Conservation (phyloP, 2,888 invertebrate species). For the Tipula vernalis region DNA sequence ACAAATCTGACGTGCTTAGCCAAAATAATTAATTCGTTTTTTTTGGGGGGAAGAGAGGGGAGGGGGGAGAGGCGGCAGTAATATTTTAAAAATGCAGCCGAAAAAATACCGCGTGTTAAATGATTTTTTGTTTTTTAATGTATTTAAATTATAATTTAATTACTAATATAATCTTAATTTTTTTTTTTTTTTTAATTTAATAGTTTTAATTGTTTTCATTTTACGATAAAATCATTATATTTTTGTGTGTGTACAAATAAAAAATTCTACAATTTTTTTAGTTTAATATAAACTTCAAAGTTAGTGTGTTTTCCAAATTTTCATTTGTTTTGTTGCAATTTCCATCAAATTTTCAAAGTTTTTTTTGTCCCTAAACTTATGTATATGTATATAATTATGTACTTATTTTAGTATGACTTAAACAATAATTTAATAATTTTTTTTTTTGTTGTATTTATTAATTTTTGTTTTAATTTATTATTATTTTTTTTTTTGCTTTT, state of each 20-base stretch:
- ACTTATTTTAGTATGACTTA: neutral
- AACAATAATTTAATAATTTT: neutral
- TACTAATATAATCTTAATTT: neutral
- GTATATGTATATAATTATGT: neutral
- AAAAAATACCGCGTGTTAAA: neutral
- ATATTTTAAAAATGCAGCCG: neutral
- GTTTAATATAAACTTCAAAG: neutral
- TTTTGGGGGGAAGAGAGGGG: no score
- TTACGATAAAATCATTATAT: neutral
- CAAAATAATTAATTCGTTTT: no score
- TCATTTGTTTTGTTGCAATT: neutral
- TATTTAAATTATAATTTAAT: slow-evolving; percentile 4
- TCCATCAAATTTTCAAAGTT: neutral
- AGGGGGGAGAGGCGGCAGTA: no score
- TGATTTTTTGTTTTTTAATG: neutral
- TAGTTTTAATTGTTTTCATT: neutral
- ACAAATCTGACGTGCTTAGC: neutral
- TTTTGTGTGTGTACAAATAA: neutral
- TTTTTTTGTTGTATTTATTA: neutral
- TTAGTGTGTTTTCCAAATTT: neutral
- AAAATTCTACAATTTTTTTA: neutral
- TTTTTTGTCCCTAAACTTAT: neutral
- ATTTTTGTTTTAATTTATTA: neutral
- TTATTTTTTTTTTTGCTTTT: neutral
- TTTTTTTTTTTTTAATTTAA: neutral